Evolutionary conservation across 1,140 invertebrate genomes (phyloP).

Genomic region (Mamestra configurata): DNA sequence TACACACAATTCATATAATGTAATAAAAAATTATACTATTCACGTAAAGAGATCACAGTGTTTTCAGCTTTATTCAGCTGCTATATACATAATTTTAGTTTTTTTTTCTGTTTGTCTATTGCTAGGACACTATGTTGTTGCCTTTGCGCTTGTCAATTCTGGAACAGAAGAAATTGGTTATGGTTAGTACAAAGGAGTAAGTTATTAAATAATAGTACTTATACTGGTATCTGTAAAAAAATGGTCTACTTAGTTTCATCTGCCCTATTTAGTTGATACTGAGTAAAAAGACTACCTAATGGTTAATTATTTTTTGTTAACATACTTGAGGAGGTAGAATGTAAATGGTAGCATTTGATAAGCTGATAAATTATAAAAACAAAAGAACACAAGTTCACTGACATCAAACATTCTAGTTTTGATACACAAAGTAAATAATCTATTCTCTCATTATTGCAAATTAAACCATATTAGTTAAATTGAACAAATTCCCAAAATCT

Average conservation of each 20-base stretch:
- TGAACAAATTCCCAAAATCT: not conserved
- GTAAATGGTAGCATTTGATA: no score
- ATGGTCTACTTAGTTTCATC: no score
- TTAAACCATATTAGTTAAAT: no score
- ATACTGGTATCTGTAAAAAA: no score
- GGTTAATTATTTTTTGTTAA: no score
- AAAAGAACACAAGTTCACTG: not conserved
- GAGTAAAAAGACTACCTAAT: no score
- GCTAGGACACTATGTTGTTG: conserved; percentile 54
- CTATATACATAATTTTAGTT: conserved; percentile 78
- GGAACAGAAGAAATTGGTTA: conserved; percentile 60
- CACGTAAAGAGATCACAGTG: conserved; percentile 75
- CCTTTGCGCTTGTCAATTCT: conserved; percentile 63
- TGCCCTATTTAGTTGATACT: no score
- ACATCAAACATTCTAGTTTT: no score
- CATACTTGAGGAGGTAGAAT: no score
- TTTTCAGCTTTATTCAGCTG: conserved; percentile 46
- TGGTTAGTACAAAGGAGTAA: not conserved
- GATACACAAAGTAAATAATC: no score
- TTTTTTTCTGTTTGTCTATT: conserved; percentile 52
- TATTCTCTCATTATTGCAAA: no score
- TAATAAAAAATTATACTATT: conserved; percentile 69
- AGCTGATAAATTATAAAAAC: no score
- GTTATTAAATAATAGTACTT: not conserved
- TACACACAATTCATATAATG: conserved; percentile 62